Evolutionary conservation across 2,113 vertebrate species (phyloP), one percentile per base, ranked within the genome.

Genomic region (Shinisaurus crocodilurus): DNA sequence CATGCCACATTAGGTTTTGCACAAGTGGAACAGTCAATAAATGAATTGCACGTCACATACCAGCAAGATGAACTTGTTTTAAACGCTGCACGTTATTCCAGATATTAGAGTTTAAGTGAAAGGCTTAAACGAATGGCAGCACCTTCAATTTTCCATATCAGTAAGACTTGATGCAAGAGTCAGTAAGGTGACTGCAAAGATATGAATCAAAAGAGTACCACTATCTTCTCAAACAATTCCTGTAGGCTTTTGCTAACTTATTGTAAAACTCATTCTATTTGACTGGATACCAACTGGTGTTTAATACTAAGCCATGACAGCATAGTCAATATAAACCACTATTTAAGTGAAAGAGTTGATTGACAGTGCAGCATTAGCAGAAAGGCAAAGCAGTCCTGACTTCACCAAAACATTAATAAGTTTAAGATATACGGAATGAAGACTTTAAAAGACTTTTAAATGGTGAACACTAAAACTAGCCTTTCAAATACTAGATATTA

Each of bases 21-120:
- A 95, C 89, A 85, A 90, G 40, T 92, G 90, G 87, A 92, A 94
- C 8, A 89, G 96, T 96, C 95, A 92, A 89, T 94, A 94, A 96
- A 95, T 94, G 65, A 90, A 95, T 94, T 95, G 95, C 95, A 94
- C 95, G 87, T 92, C 95, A 95, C 74, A 88, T 96, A 95, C 95
- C 91, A 89, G 90, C 93, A 94, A 94, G 92, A 94, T 94, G 92
- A 1, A 90, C 86, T 86, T 96, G 90, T 92, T 95, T 95, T 89
- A 95, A 92, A 92, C 95, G 92, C 87, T 90, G 92, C 92, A 83
- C 85, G 79, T 85, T 95, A 92, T 20, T 63, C 72, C 63, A 87
- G 3, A 94, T 88, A 72, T 91, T 93, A 1, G 90, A 97, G 88
- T 96, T 95, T 88, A 94, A 96, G 97, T 95, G 90, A 96, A 96